phyloP scores from a whole-genome alignment of 2,113 vertebrate species.

The Acrocephalus kingi region DNA sequence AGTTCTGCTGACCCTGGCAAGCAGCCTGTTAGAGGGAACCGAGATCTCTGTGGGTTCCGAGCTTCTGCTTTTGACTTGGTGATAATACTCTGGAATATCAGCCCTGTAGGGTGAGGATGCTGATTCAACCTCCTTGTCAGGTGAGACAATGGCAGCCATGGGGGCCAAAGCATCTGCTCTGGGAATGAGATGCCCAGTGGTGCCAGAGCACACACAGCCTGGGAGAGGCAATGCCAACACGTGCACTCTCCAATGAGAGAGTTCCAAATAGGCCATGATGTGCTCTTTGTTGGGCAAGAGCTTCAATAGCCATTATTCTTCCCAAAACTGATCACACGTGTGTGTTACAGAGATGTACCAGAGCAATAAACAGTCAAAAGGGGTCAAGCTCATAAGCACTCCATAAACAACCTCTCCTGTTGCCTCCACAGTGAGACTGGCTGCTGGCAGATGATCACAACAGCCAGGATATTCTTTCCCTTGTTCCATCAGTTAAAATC shows the following conservation, averaged over 20 bases:
- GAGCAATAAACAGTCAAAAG: not conserved
- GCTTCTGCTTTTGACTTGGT: not conserved
- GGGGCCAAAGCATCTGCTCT: not conserved
- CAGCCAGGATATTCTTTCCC: not conserved
- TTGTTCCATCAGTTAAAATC: not conserved
- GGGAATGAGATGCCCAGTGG: not conserved
- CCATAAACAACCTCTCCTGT: not conserved
- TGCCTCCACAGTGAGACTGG: not conserved
- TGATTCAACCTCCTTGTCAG: not conserved
- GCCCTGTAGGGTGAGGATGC: not conserved
- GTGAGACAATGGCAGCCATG: not conserved
- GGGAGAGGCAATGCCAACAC: rapidly evolving
- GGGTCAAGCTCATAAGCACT: not conserved
- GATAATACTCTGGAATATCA: not conserved
- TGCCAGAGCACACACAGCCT: not conserved
- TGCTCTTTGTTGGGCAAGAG: not conserved
- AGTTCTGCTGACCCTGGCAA: not conserved
- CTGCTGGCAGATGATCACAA: not conserved
- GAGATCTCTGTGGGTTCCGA: not conserved
- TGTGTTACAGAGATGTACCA: not conserved
- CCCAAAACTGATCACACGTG: not conserved
- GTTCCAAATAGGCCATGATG: not conserved
- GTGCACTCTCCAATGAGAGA: not conserved
- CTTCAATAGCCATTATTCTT: not conserved
- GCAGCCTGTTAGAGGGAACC: not conserved